Evolutionary conservation across 64 coral and sea anemone species (phyloP).

Genomic region (Porites australiensis): DNA sequence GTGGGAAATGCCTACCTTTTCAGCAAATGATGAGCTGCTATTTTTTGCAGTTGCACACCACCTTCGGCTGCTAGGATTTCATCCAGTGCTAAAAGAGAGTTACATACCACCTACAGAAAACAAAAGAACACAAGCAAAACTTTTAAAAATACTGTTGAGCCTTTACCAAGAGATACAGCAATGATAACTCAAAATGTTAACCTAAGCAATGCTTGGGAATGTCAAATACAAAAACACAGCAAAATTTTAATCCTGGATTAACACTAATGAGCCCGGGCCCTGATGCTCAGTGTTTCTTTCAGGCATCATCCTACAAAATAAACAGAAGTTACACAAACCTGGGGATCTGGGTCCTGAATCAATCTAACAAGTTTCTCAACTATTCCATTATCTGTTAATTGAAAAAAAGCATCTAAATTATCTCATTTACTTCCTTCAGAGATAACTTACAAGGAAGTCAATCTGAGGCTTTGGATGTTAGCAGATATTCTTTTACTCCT

Average conservation of each 20-base stretch:
- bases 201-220: too few species aligned
- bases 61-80: conserved; percentile 92
- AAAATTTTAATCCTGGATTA: too few species aligned
- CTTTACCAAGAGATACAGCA: too few species aligned
- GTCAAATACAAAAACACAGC: too few species aligned
- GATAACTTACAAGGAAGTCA: too few species aligned
- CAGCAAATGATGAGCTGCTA: conserved; percentile 62
- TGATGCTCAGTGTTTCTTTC: too few species aligned
- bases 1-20: conserved; percentile 48
- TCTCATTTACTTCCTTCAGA: too few species aligned
- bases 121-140: not conserved
- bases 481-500: too few species aligned
- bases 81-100: conserved; percentile 82
- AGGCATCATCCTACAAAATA: not conserved
- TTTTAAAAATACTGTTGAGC: not conserved
- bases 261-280: too few species aligned
- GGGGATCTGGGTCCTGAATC: conserved; percentile 16
- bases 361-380: conserved; percentile 26
- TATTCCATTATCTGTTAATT: conserved; percentile 30
- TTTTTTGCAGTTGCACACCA: conserved; percentile 37
- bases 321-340: not conserved
- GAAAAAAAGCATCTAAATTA: not conserved
- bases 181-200: too few species aligned
- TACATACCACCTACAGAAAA: conserved; percentile 70
- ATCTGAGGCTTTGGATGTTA: too few species aligned